Conservation (phyloP, 1,140 invertebrate species). For the Himalopsyche phryganea region DNA sequence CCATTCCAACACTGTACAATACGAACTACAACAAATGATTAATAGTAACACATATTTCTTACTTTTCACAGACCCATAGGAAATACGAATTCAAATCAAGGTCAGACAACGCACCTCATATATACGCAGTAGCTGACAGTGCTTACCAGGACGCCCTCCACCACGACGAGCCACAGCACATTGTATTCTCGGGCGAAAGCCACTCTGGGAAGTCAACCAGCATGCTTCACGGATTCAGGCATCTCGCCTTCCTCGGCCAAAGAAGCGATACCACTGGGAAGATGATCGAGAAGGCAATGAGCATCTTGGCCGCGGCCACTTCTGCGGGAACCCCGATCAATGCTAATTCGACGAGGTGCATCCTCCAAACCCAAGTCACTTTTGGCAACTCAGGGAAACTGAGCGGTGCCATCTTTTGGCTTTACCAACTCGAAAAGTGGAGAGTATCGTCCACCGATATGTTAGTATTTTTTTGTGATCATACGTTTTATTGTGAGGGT, state of each 20-base stretch:
- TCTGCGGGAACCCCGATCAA: constrained; percentile 85
- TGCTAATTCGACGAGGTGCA: constrained; percentile 78
- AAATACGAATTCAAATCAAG: constrained; percentile 82
- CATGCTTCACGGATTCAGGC: constrained; percentile 67
- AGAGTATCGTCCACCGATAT: constrained; percentile 77
- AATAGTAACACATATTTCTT: no score
- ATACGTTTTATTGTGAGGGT: no score
- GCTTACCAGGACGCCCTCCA: constrained; percentile 83
- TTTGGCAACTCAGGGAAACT: constrained; percentile 82
- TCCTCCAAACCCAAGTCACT: constrained; percentile 79
- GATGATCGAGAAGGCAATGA: constrained; percentile 67
- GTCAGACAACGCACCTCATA: constrained; percentile 86
- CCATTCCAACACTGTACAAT: no score
- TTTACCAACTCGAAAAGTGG: constrained; percentile 86
- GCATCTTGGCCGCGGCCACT: constrained; percentile 75
- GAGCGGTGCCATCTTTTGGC: constrained; percentile 78
- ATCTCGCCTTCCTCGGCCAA: constrained; percentile 69
- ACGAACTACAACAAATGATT: no score
- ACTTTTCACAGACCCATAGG: constrained; percentile 66
- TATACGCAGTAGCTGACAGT: constrained; percentile 83
- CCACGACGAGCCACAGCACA: constrained; percentile 76
- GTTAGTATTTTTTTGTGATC: constrained; percentile 48
- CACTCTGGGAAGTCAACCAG: constrained; percentile 81
- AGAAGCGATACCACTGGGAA: constrained; percentile 62
- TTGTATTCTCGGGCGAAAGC: constrained; percentile 78